phyloP scores from a whole-genome alignment of 2,113 vertebrate genomes.

The Mastomys coucha region DNA sequence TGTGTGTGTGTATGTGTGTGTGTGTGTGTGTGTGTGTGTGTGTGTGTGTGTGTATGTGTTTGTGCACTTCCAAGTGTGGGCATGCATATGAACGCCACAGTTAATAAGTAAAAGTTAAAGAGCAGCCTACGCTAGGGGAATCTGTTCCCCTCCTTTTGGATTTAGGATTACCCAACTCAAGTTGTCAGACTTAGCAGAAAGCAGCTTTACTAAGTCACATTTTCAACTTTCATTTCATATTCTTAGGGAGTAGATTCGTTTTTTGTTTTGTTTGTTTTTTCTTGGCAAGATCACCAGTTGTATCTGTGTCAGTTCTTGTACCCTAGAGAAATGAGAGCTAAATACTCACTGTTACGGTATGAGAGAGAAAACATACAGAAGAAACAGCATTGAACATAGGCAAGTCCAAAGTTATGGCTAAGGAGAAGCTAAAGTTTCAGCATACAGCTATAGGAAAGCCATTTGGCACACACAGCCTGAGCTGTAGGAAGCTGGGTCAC shows the following conservation, averaged over 20 bases:
- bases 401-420: constrained; percentile 2
- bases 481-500: neutral
- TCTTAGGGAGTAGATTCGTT: neutral
- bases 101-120: neutral
- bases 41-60: too few relatives aligned
- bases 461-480: neutral
- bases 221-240: neutral
- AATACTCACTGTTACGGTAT: neutral
- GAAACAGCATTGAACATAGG: constrained; percentile 23
- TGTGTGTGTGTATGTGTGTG: too few relatives aligned
- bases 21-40: too few relatives aligned
- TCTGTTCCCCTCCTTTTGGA: neutral
- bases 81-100: neutral
- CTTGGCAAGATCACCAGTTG: constrained; percentile 18
- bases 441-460: neutral
- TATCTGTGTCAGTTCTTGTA: neutral
- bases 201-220: too few relatives aligned
- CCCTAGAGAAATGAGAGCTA: neutral
- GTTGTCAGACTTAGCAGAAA: neutral
- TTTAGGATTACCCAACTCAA: too few relatives aligned
- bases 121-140: neutral
- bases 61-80: neutral
- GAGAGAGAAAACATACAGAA: constrained; percentile 4
- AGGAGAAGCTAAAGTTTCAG: constrained; percentile 51
- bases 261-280: neutral